Evolutionary conservation across 2,888 invertebrate genomes (phyloP).

Genomic region (Schizotus pectinicornis): DNA sequence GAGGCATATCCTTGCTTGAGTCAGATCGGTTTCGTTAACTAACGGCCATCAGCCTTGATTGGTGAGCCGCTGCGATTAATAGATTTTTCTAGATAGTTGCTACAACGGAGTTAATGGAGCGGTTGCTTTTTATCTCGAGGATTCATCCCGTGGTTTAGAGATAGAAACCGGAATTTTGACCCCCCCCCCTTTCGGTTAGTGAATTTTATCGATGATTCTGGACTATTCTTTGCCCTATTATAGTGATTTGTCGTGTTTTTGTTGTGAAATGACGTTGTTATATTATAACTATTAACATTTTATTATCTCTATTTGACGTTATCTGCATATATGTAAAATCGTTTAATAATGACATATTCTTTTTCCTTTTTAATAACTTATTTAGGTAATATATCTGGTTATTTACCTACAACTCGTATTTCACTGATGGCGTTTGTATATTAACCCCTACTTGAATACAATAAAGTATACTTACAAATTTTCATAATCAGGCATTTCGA

Average conservation of each 20-base stretch:
- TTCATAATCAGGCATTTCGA: conserved; percentile 13
- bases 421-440: conserved; percentile 24
- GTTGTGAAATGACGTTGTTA: neutral
- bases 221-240: conserved; percentile 14
- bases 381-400: conserved; percentile 7
- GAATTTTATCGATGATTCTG: conserved; percentile 19
- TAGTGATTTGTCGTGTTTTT: conserved; percentile 10
- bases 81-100: conserved; percentile 26
- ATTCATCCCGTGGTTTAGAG: conserved; percentile 25
- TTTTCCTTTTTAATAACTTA: conserved; percentile 14
- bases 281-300: conserved; percentile 15
- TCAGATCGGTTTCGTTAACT: neutral
- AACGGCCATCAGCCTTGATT: neutral
- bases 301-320: conserved; percentile 3
- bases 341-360: neutral
- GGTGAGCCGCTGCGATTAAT: conserved; percentile 18
- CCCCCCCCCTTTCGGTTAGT: conserved; percentile 17
- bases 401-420: too few species aligned
- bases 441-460: conserved; percentile 10
- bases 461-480: conserved; percentile 19
- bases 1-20: too few species aligned
- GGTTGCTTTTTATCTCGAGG: conserved; percentile 24
- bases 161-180: conserved; percentile 3
- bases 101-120: conserved; percentile 11
- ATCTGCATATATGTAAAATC: neutral